These are phyloP conservation scores for Artibeus jamaicensis DNA, from an alignment of 2,797 vertebrate species.

Conservation along the genomic window DNA sequence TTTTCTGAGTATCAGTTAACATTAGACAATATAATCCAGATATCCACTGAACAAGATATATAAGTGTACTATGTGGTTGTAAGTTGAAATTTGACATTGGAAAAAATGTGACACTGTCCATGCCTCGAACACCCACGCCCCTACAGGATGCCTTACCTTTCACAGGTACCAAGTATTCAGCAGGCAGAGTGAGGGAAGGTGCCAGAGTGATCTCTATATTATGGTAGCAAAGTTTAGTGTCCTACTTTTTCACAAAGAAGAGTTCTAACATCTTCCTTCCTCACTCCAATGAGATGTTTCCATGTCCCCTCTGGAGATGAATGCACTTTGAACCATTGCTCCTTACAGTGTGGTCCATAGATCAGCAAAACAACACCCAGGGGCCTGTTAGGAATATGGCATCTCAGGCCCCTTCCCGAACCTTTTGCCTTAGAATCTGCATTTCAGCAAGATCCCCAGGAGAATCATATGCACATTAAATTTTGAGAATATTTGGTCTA, in stretches of 20 bases:
- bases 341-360: not conserved
- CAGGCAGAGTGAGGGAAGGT: not conserved
- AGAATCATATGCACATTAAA: not conserved
- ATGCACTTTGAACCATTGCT: not conserved
- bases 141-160: not conserved
- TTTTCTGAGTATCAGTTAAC: not conserved
- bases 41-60: not conserved
- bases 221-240: not conserved
- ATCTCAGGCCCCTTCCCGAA: not conserved
- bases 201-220: not conserved
- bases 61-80: not conserved
- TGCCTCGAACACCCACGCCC: not conserved
- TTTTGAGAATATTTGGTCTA: not conserved
- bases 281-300: not conserved
- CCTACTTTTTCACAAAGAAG: not conserved
- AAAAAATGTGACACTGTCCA: not conserved
- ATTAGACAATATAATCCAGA: not conserved
- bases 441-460: not conserved
- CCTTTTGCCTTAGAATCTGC: not conserved
- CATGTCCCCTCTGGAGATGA: not conserved
- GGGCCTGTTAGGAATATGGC: not conserved
- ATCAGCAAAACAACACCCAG: not conserved
- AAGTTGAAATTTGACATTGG: not conserved
- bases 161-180: not conserved
- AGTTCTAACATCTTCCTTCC: not conserved